phyloP scores from a whole-genome alignment of 1,140 invertebrate species.

The Chelonus insularis region DNA sequence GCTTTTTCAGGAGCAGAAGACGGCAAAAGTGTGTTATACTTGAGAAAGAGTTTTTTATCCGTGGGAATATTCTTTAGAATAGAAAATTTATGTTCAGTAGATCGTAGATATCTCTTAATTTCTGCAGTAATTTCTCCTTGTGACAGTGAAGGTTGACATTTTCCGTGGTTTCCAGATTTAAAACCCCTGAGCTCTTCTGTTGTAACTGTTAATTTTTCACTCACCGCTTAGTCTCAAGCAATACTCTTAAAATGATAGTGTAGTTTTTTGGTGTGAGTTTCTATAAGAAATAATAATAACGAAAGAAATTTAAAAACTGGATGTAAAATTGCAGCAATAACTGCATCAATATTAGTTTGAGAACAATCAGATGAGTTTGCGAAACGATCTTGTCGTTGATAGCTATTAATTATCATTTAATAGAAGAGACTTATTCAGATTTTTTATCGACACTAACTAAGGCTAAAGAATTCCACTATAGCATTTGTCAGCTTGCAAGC shows the following conservation, averaged over 20 bases:
- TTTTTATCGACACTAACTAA: conserved; percentile 9
- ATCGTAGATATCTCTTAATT: neutral
- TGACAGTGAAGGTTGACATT: conserved; percentile 10
- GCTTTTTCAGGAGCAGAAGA: neutral
- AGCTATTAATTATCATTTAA: neutral
- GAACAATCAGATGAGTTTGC: neutral
- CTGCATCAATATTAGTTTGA: neutral
- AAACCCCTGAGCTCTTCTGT: neutral
- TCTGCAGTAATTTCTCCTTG: conserved; percentile 14
- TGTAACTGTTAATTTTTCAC: neutral
- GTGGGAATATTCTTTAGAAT: neutral
- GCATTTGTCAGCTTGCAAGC: conserved; percentile 20
- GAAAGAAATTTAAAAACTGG: conserved; percentile 11
- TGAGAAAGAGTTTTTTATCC: neutral
- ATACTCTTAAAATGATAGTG: neutral
- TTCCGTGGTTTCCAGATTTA: conserved; percentile 9
- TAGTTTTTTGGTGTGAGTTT: neutral
- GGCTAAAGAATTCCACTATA: conserved; percentile 24
- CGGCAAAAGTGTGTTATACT: neutral
- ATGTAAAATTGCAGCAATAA: conserved; percentile 7
- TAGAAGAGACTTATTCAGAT: neutral
- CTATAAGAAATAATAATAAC: conserved; percentile 4
- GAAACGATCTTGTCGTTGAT: conserved; percentile 8
- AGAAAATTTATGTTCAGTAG: neutral
- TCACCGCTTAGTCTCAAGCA: neutral